Conservation (phyloP, 2,797 vertebrate species). For the Pyrocephalus nanus region DNA sequence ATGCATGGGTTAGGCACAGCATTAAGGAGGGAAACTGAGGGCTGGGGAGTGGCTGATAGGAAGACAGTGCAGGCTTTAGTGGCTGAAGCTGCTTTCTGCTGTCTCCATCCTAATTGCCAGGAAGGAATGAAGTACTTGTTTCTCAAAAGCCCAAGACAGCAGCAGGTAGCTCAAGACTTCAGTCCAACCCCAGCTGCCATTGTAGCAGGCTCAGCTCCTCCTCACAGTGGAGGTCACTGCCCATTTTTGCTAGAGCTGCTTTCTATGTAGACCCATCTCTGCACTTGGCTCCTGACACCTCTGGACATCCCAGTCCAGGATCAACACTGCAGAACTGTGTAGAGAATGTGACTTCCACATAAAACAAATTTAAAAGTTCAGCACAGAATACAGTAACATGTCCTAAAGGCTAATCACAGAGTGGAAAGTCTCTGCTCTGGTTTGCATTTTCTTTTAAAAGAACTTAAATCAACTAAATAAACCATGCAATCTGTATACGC, state of each 20-base stretch:
- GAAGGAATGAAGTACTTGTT: background rate
- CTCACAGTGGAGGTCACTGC: background rate
- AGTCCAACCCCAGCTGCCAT: background rate
- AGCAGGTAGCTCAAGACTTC: background rate
- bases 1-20: accelerated
- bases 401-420: background rate
- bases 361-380: background rate
- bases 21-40: background rate
- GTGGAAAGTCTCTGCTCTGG: accelerated
- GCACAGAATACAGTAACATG: background rate
- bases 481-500: background rate
- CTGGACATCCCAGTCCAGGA: background rate
- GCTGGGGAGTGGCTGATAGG: background rate
- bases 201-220: background rate
- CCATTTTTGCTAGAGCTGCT: background rate
- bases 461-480: background rate
- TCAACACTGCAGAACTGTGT: background rate
- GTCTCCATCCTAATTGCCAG: background rate
- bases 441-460: background rate
- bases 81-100: background rate
- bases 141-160: background rate
- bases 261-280: background rate
- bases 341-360: background rate
- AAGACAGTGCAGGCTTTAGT: background rate
- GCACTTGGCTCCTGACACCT: background rate